These are phyloP conservation scores for Miltochrista miniata DNA, from an alignment of 2,888 invertebrate species.

Conservation along the genomic window DNA sequence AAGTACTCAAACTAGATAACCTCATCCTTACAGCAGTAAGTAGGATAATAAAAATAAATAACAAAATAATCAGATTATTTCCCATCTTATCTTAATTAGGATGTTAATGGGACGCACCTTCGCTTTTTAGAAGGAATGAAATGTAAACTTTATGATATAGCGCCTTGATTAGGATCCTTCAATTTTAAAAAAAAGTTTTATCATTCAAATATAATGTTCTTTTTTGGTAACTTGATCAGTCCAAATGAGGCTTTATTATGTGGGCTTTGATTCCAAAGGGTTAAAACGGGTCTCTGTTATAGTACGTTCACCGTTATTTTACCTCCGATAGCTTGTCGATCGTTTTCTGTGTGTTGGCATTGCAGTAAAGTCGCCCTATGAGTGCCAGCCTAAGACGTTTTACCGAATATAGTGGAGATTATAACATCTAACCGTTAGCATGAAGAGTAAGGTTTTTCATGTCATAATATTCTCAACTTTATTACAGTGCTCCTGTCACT, in stretches of 20 bases:
- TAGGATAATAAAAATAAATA: conserved; percentile 31
- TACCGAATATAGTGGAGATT: no score
- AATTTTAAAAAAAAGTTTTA: conserved; percentile 2
- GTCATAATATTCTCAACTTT: no score
- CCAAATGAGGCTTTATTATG: background rate
- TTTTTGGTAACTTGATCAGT: conserved; percentile 4
- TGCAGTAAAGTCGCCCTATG: no score
- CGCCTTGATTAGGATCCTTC: conserved; percentile 30
- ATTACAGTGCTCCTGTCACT: no score
- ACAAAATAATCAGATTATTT: conserved; percentile 30
- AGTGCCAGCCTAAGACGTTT: no score
- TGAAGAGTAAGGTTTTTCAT: no score
- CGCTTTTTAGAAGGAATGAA: conserved; percentile 18
- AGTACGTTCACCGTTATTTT: no score
- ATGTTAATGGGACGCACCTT: conserved; percentile 24
- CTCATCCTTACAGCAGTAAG: conserved; percentile 7
- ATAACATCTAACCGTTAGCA: no score
- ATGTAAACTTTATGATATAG: conserved; percentile 48
- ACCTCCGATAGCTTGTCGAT: conserved; percentile 4
- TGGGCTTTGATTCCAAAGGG: no score
- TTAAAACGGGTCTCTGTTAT: no score
- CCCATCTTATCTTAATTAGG: conserved; percentile 36
- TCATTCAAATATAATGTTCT: background rate
- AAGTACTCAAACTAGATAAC: conserved; percentile 21
- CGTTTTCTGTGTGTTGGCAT: no score